Conservation (phyloP, 37 sponge, comb jelly and placozoan species). For the Amphimedon queenslandica region DNA sequence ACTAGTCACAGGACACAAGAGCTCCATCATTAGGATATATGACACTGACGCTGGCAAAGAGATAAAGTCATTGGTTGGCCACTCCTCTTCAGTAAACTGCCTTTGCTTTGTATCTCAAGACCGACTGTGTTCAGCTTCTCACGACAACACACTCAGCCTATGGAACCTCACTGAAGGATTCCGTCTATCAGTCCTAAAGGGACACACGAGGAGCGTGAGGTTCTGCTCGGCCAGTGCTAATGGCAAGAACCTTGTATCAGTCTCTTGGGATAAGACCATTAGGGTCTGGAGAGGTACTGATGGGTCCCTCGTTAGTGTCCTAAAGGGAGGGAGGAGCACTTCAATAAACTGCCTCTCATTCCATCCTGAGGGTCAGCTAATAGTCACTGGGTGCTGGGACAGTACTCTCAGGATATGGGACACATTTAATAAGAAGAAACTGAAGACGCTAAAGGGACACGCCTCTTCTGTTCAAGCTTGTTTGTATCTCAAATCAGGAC, state of each 20-base stretch:
- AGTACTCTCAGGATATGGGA: conserved; percentile 80
- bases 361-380: conserved; percentile 87
- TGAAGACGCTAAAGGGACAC: conserved; percentile 86
- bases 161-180: conserved; percentile 85
- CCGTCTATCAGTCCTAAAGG: conserved; percentile 61
- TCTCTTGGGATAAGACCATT: conserved; percentile 67
- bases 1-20: conserved; percentile 74
- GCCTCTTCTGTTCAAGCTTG: conserved; percentile 79
- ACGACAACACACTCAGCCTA: conserved; percentile 73
- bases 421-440: conserved; percentile 70
- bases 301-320: conserved; percentile 27
- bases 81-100: conserved; percentile 63
- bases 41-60: conserved; percentile 67
- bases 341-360: conserved; percentile 87
- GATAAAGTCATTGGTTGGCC: conserved; percentile 76
- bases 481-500: conserved; percentile 75
- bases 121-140: conserved; percentile 79
- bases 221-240: conserved; percentile 48
- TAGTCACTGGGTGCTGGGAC: conserved; percentile 89
- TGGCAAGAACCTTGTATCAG: conserved; percentile 76
- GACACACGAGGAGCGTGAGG: conserved; percentile 61
- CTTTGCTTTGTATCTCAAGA: conserved; percentile 68
- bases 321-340: conserved; percentile 46
- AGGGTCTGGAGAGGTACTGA: conserved; percentile 69
- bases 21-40: conserved; percentile 74